phyloP scores from a whole-genome alignment of 2,888 invertebrate species.

The Phorcus lineatus region DNA sequence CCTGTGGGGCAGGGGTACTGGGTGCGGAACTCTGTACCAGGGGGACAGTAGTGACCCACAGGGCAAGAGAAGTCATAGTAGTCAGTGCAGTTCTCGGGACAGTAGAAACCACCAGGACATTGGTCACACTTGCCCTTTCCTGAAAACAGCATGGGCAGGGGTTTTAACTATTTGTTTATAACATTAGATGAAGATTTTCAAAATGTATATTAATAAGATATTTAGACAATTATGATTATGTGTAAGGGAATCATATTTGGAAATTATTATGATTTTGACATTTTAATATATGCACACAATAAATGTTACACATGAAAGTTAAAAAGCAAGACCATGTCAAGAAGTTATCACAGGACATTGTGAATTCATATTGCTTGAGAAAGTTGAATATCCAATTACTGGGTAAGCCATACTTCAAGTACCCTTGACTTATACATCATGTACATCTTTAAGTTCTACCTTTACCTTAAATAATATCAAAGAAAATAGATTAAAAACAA shows the following conservation, averaged over 20 bases:
- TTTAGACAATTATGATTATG: neutral
- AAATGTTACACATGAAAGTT: no score
- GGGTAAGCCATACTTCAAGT: no score
- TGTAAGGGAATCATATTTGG: neutral
- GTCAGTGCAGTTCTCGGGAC: slow-evolving; percentile 62
- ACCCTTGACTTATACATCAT: no score
- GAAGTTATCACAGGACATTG: no score
- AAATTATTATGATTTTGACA: neutral
- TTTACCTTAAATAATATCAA: neutral
- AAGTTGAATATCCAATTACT: no score
- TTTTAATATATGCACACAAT: no score
- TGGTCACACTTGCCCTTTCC: slow-evolving; percentile 61
- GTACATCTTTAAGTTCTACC: neutral
- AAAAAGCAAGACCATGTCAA: no score
- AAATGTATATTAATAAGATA: no score
- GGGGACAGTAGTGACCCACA: slow-evolving; percentile 67
- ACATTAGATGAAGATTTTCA: neutral
- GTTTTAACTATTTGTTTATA: neutral
- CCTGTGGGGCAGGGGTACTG: slow-evolving; percentile 67
- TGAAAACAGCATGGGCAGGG: slow-evolving; percentile 42
- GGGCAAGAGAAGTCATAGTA: slow-evolving; percentile 53
- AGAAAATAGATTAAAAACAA: neutral
- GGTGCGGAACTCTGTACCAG: slow-evolving; percentile 58
- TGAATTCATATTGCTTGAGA: no score
- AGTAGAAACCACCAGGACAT: slow-evolving; percentile 70